Conservation (phyloP, 1,140 invertebrate genomes). For the Manduca sexta region DNA sequence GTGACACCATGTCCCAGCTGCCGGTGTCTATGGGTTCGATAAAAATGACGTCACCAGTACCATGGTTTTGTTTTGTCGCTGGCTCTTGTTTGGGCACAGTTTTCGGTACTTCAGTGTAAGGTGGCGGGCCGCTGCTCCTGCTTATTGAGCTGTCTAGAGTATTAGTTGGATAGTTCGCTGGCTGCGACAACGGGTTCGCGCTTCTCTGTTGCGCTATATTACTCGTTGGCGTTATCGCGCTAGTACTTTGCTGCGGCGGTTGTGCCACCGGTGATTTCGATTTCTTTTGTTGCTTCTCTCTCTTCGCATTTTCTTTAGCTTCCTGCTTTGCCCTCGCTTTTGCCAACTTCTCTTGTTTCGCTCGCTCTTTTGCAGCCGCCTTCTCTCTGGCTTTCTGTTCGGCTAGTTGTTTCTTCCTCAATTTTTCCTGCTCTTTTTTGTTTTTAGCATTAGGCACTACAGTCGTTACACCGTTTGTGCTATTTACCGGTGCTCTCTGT, state of each 20-base stretch:
- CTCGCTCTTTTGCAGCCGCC: constrained; percentile 30
- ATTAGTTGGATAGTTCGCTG: constrained; percentile 32
- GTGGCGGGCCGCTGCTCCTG: constrained; percentile 46
- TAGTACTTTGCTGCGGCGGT: constrained; percentile 11
- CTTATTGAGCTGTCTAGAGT: constrained; percentile 60
- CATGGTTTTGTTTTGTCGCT: constrained; percentile 21
- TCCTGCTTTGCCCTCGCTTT: constrained; percentile 34
- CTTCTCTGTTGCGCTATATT: no score
- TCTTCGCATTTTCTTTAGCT: constrained; percentile 16
- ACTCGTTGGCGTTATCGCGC: neutral
- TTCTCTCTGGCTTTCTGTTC: constrained; percentile 48
- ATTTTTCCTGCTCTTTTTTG: constrained; percentile 38
- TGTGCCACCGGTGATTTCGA: constrained; percentile 25
- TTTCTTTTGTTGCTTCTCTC: constrained; percentile 20
- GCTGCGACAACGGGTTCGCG: neutral
- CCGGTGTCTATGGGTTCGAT: constrained; percentile 31
- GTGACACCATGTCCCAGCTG: constrained; percentile 66
- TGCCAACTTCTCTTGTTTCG: constrained; percentile 41
- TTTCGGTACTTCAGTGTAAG: constrained; percentile 30
- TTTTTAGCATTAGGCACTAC: neutral
- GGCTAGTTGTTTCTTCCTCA: constrained; percentile 33
- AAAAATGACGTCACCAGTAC: constrained; percentile 40
- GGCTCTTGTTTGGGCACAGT: neutral
- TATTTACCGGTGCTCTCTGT: neutral
- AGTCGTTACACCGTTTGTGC: neutral